Conservation (phyloP, 2,888 invertebrate genomes). For the Phaonia tiefii region DNA sequence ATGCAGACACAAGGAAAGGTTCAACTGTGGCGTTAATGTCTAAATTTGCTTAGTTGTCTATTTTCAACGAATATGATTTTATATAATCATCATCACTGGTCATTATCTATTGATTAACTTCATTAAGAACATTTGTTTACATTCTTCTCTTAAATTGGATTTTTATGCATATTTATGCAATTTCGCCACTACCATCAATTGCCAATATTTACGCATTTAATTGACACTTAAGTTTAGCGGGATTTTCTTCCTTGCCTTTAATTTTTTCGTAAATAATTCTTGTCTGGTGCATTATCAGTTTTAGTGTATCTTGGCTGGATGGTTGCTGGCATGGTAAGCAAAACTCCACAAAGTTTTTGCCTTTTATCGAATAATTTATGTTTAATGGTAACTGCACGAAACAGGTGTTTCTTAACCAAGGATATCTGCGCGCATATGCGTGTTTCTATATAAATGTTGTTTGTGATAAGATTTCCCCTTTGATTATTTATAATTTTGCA, state of each 20-base stretch:
- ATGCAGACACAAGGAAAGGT: too few species aligned
- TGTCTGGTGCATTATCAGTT: background rate
- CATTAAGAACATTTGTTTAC: background rate
- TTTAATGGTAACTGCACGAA: constrained; percentile 57
- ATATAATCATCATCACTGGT: background rate
- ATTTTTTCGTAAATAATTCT: background rate
- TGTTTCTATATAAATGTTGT: constrained; percentile 8
- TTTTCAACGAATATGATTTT: too few species aligned
- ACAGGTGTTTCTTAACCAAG: constrained; percentile 57
- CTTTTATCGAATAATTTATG: constrained; percentile 59
- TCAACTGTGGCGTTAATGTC: constrained; percentile 33
- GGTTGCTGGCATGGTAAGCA: background rate
- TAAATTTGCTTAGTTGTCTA: constrained; percentile 15
- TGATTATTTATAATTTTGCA: constrained; percentile 56
- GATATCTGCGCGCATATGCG: too few species aligned
- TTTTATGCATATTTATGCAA: too few species aligned
- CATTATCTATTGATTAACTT: background rate
- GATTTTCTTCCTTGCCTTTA: constrained; percentile 58
- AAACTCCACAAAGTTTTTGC: constrained; percentile 16
- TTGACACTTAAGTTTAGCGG: constrained; percentile 55
- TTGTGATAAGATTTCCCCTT: constrained; percentile 51
- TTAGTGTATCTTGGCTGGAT: background rate
- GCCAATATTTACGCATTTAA: constrained; percentile 62
- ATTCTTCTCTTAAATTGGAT: background rate
- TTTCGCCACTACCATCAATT: constrained; percentile 30